phyloP scores from a whole-genome alignment of 2,797 vertebrate genomes.

The Helostoma temminkii region DNA sequence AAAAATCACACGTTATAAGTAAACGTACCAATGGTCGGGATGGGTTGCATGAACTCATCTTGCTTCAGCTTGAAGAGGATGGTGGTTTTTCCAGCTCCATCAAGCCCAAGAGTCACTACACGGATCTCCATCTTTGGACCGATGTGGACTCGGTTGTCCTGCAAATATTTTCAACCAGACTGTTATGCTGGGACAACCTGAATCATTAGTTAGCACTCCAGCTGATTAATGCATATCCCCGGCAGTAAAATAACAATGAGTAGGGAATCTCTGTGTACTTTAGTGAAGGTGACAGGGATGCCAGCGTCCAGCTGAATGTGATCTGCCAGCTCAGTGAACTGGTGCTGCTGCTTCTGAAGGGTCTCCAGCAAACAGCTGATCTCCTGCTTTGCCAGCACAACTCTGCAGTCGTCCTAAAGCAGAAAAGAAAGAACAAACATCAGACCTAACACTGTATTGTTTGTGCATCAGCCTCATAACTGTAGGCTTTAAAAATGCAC shows the following conservation, averaged over 20 bases:
- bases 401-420: slow-evolving; percentile 95
- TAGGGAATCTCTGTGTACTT: slow-evolving; percentile 80
- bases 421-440: slow-evolving; percentile 1
- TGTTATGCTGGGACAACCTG: neutral
- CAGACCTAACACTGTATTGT: neutral
- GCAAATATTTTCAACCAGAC: neutral
- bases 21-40: slow-evolving; percentile 94
- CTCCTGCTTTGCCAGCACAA: slow-evolving; percentile 97
- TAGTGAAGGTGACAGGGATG: slow-evolving; percentile 99
- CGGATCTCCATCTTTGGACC: slow-evolving; percentile 99
- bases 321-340: slow-evolving; percentile 97
- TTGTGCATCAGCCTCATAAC: neutral
- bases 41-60: slow-evolving; percentile 99
- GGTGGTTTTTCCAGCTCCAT: slow-evolving; percentile 97
- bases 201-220: too few relatives aligned
- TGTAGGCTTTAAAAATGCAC: too few relatives aligned
- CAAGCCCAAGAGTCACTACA: slow-evolving; percentile 95
- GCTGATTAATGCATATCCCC: neutral
- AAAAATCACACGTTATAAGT: too few relatives aligned
- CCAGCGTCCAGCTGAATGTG: slow-evolving; percentile 96
- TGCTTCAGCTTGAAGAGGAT: slow-evolving; percentile 99
- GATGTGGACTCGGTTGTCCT: slow-evolving; percentile 99
- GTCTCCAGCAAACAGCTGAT: slow-evolving; percentile 95
- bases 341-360: slow-evolving; percentile 97
- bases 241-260: neutral